Evolutionary conservation across 2,113 vertebrate genomes (phyloP), one percentile per base, ranked within the genome.

Genomic region (Delphinapterus leucas): DNA sequence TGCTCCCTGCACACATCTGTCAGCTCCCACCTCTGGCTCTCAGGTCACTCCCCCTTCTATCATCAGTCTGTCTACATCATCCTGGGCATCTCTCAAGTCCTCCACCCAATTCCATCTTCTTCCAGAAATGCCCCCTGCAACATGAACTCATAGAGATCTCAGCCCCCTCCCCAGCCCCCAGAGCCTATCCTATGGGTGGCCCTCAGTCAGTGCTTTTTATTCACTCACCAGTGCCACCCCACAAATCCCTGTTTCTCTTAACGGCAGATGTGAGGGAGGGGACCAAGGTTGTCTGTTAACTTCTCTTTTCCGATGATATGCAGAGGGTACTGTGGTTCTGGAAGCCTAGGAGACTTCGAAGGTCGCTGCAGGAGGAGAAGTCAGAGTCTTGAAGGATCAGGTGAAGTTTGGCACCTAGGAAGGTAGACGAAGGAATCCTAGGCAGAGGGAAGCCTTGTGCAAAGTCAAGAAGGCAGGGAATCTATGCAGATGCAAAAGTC

Each of bases 1-100:
- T 65, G 21, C 12, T 31, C 8, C 47, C 49, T 38, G 0, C 9
- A 6, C 0, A 1, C 0, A 9, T 15, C 28, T 23, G 44, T 53
- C 33, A 21, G 14, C 23, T 9, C 44, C 28, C 26, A 13, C 26
- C 15, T 23, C 14, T 25, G 63, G 28, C 20, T 4, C 23, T 38
- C 23, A 68, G 15, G 23, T 68, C 60, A 36, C 15, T 3, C 13
- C 21, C 6, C 1, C 7, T 68, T 21, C 9, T 21, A 0, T 33
- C 38, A 0, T 10, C 41, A 53, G 41, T 13, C 23, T 17, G 14
- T 58, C 38, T 91, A 20, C 44, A 47, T 26, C 44, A 47, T 26
- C 60, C 67, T 25, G 21, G 6, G 21, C 23, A 31, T 12, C 1
- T 73, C 41, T 84, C 38, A 38, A 17, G 2, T 25, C 10, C n/a